Evolutionary conservation across 2,113 vertebrate genomes (phyloP).

Genomic region (Calcarius ornatus): DNA sequence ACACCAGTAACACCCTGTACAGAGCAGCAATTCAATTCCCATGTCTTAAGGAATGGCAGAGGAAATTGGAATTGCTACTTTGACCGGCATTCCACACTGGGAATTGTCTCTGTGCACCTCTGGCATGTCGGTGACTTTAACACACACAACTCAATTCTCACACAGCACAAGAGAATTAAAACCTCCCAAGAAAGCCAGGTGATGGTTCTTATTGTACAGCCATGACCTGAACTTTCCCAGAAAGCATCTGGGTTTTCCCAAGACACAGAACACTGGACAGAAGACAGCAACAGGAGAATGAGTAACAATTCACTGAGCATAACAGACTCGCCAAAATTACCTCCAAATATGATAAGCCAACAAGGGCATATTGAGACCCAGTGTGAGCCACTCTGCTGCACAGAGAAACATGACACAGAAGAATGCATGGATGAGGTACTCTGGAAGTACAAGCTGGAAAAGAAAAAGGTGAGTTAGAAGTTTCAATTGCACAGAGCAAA

Average conservation of each 20-base stretch:
- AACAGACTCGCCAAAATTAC: slow-evolving; percentile 66
- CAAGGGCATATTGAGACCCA: slow-evolving; percentile 94
- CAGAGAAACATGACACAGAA: slow-evolving; percentile 99
- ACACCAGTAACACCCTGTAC: rapidly evolving
- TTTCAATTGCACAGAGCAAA: neutral
- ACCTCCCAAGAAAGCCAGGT: neutral
- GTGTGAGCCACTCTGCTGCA: slow-evolving; percentile 96
- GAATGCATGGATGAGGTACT: slow-evolving; percentile 99
- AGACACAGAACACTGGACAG: neutral
- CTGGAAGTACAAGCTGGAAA: slow-evolving; percentile 95
- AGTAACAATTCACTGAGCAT: neutral
- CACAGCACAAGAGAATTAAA: neutral
- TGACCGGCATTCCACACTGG: rapidly evolving
- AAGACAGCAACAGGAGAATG: neutral
- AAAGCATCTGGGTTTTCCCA: neutral
- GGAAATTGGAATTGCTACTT: neutral
- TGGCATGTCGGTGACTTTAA: rapidly evolving
- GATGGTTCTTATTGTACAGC: neutral
- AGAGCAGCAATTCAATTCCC: neutral
- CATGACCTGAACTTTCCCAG: neutral
- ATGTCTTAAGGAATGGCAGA: neutral
- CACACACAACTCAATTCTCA: rapidly evolving
- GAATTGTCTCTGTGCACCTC: neutral
- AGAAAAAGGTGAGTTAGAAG: slow-evolving; percentile 36
- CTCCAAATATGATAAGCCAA: slow-evolving; percentile 98